These are phyloP conservation scores for Falco novaeseelandiae DNA, from an alignment of 2,797 vertebrate species.

Conservation along the genomic window DNA sequence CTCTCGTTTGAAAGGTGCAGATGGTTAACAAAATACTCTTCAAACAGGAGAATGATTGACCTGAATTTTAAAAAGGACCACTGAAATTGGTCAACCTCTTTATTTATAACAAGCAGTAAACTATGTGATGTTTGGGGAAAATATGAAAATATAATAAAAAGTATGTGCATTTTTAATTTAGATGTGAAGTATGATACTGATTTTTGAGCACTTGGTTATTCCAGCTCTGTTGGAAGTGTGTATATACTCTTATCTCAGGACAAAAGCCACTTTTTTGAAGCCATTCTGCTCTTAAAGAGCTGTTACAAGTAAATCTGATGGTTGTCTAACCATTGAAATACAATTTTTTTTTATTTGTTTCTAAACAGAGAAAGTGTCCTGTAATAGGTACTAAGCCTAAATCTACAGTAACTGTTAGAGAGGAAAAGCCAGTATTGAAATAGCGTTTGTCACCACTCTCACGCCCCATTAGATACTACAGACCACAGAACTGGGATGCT, in stretches of 20 bases:
- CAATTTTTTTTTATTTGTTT: neutral
- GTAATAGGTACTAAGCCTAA: neutral
- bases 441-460: neutral
- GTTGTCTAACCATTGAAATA: neutral
- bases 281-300: neutral
- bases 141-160: neutral
- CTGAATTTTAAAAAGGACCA: neutral
- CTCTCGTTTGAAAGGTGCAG: neutral
- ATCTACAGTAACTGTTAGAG: neutral
- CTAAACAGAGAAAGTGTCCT: neutral
- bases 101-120: neutral
- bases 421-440: neutral
- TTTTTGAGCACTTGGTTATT: neutral
- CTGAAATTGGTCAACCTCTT: neutral
- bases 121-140: neutral
- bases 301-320: neutral
- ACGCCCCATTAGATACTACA: fast-evolving
- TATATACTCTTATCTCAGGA: neutral
- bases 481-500: neutral
- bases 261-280: neutral
- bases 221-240: neutral
- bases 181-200: neutral
- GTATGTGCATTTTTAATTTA: neutral
- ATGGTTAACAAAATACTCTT: neutral
- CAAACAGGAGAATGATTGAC: neutral